Evolutionary conservation across 2,113 vertebrate species (phyloP), one percentile per base, ranked within the genome.

Genomic region (Hippocampus mohnikei): DNA sequence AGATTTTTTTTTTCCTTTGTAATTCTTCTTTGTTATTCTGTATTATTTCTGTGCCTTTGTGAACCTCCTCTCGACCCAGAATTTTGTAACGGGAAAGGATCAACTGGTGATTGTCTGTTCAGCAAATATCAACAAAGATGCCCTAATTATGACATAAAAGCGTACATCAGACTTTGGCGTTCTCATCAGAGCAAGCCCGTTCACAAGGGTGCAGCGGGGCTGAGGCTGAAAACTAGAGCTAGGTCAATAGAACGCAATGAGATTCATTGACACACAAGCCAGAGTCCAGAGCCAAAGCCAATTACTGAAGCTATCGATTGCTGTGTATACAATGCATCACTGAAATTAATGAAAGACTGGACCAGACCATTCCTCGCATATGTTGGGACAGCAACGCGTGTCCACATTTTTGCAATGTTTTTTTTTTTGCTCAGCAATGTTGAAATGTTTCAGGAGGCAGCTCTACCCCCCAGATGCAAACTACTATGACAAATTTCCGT

Each of bases 261-360:
- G 85, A 84, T 84, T 78, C 84, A 89, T 73, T 78, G 83, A 84
- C 84, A 85, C 68, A 71, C 72, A 80, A 66, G 66, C 79, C 74
- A 75, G 64, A 77, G 77, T 58, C 67, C 70, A 76, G 40, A 78
- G 76, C 71, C 75, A 81, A 75, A 68, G 56, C 79, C 84, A 85
- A 85, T 86, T 83, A 88, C 75, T 41, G 56, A 63, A 61, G 78
- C 75, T 70, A 89, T 87, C 41, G 87, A 91, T 81, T 78, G 44
- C 56, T 71, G 78, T 74, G 78, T 66, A 81, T 74, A 81, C 60
- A 79, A 84, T 77, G 58, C 73, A 73, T 81, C 72, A 73, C 56
- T 25, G 73, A 56, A 78, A 72, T 71, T 64, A 65, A 72, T 50
- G 69, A 66, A 76, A 56, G 44, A 67, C 68, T 64, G 33, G 20